Conservation (phyloP, 1,140 invertebrate species). For the Anastatus disparis region DNA sequence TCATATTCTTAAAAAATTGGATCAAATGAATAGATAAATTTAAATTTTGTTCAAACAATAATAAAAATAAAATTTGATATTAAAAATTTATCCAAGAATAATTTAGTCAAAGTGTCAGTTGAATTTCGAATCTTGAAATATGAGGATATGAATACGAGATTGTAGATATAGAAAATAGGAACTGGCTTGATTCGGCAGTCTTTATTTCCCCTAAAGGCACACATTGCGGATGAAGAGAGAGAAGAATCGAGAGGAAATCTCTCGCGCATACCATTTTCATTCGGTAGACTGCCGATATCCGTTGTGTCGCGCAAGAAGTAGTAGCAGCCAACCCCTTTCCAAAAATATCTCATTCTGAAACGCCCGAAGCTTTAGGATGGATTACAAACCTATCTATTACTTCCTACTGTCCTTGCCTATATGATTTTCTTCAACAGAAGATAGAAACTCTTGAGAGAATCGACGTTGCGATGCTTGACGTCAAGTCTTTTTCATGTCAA, state of each 20-base stretch:
- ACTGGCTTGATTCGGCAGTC: conserved; percentile 49
- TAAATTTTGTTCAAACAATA: no score
- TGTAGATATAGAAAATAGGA: no score
- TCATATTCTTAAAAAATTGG: no score
- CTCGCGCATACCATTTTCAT: conserved; percentile 67
- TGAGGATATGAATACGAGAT: no score
- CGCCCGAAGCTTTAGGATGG: conserved; percentile 64
- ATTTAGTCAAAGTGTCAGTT: conserved; percentile 4
- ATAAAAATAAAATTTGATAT: no score
- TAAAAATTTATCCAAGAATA: not conserved
- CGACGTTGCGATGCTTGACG: conserved; percentile 46
- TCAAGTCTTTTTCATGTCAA: not conserved
- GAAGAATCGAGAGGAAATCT: no score
- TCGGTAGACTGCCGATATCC: conserved; percentile 67
- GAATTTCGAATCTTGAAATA: not conserved
- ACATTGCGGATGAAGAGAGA: conserved; percentile 61
- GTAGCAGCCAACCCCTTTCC: conserved; percentile 59
- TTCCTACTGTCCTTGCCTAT: conserved; percentile 59
- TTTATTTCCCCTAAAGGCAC: conserved; percentile 59
- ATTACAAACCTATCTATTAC: conserved; percentile 69
- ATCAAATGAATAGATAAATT: no score
- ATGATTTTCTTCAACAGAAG: conserved; percentile 46
- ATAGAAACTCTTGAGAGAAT: conserved; percentile 53
- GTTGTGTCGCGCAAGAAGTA: conserved; percentile 44
- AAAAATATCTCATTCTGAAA: conserved; percentile 68